Base-by-base conservation (phyloP, 1,140 invertebrate species). In the Gonioctena quinquepunctata region DNA sequence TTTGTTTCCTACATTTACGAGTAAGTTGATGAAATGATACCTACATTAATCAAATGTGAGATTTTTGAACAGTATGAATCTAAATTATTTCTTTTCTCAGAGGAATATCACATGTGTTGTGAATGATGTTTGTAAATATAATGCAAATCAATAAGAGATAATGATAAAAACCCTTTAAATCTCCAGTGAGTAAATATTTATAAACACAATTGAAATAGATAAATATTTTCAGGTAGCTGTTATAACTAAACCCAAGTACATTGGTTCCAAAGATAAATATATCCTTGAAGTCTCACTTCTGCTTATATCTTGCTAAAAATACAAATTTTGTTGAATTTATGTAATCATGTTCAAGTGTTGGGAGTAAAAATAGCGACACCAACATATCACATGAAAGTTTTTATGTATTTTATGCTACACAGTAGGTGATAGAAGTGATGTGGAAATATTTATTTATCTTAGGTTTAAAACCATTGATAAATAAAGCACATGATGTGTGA, bases 231-330 rank as follows among this genome's bases (percentile, higher is more conserved):
- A 42, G 33, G 33, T 42, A 42, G 33, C 23, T 57, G 54, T 57
- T n/a, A 16, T n/a, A 21, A 21, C 13, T 21, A 13, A 6, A 23
- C 21, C 13, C 22, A 22, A 57, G 54, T 23, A 57, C 6, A 57
- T 22, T 21, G 21, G 21, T 19, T 13, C 22, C 21, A 22, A 21
- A 23, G 25, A 49, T 21, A 66, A 27, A 48, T 52, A 33, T 21
- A 63, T 48, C 25, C 67, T 62, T 57, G 61, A 25, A 26, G 54
- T 28, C 48, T 54, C 49, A 69, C 19, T 63, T 26, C 18, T 22
- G 25, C 23, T n/a, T 21, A 23, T 28, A 28, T 63, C 33, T 63
- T 69, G 13, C n/a, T 63, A 54, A 63, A 21, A 22, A 61, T 62
- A 42, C 23, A 19, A 3, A 68, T 52, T 57, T 63, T 63, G 13